Evolutionary conservation across 2,797 vertebrate species (phyloP), one percentile per base, ranked within the genome.

Genomic region (Pelochelys cantorii): DNA sequence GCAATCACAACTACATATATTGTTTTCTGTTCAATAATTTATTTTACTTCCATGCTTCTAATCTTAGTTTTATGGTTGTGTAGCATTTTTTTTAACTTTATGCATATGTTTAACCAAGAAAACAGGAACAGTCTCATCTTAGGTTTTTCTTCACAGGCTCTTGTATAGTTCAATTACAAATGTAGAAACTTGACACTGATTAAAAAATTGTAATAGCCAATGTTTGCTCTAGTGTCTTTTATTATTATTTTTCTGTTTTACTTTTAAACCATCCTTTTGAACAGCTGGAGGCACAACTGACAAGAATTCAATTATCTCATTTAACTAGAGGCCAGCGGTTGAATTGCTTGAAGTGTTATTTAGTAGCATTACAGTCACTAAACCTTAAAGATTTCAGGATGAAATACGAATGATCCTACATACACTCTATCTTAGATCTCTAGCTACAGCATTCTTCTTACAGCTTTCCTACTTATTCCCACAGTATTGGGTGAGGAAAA

Each of bases 291-390:
- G 91, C 52, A 80, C 62, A 75, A 88, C 91, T 94, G 81, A 88
- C 20, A 90, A 81, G 53, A 93, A 85, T 90, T 82, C 57, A 89
- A 56, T 95, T 93, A 80, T 68, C 86, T 55, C 84, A 52, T 79
- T 87, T 89, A 89, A 79, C 68, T 93, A 74, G 91, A 88, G 68
- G 87, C n/a, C 78, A 90, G 15, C 5, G 37, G 48, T 48, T 81
- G 83, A 93, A 95, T 90, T 88, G 34, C 23, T 80, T 65, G 31
- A 90, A 95, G 86, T 22, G 79, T 84, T 93, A 34, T 94, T 96
- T 93, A 22, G 92, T 92, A 87, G 18, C 68, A 83, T 83, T 92
- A 74, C 60, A 86, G 84, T 81, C 34, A 59, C 83, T 89, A 84
- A 94, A 62, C 80, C 85, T 82, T 79, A 91, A 87, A 91, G 62